Base-by-base conservation (phyloP, 2,113 vertebrate species). In the Cnemophilus loriae region DNA sequence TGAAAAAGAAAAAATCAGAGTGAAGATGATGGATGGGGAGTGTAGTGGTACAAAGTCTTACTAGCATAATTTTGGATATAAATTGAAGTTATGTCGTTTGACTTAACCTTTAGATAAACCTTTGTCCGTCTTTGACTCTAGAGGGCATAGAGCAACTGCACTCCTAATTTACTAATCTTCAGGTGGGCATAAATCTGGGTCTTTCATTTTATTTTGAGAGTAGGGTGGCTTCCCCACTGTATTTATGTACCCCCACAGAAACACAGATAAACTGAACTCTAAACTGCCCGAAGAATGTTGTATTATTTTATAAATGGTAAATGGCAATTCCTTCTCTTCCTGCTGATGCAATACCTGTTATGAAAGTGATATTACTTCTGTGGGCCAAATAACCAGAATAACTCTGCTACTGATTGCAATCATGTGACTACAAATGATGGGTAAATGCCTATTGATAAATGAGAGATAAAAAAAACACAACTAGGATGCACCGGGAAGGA, bases 381-480 rank as follows among this genome's bases (percentile, higher is more conserved):
- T 64, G 42, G 39, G 63, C 22, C 80, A 35, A 59, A 50, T 57
- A 92, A 90, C 30, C 52, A 71, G 33, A n/a, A n/a, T n/a, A n/a
- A 37, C 23, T 74, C 10, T 69, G 23, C 49, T 89, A n/a, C 33
- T 74, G 60, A 53, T 46, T 61, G 26, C 61, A 67, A 2, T 56
- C 19, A 26, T 19, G 18, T 64, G 55, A 68, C 49, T 64, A 42
- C 35, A 82, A 63, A 88, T 63, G 33, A 68, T 33, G 27, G 74
- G 11, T 35, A 82, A 82, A 75, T 63, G 35, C 33, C 23, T 75
- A 4, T 32, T 49, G 44, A 70, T 63, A 79, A 67, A 30, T 17
- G 7, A 41, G 46, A 57, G 46, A n/a, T n/a, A 56, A 1, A 16
- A 78, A 67, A 74, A 9, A 0, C 4, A 11, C 14, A 61, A 20